Percentiles rank a stretch among this genome's conserved stretches.
phyloP scores from a whole-genome alignment of 2,888 invertebrate species.

The Amiota mariae region DNA sequence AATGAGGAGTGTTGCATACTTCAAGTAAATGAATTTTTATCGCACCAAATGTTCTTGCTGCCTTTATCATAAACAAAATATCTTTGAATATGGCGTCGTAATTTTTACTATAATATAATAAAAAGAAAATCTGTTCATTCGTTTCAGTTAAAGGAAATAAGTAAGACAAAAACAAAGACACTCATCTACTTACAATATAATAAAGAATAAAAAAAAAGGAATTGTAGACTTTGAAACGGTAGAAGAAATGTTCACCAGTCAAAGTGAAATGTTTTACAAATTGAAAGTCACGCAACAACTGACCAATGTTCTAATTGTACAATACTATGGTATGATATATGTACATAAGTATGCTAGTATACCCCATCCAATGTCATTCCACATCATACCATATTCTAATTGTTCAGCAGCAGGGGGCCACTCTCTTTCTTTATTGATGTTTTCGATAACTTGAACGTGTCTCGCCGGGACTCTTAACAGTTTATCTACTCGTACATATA shows the following conservation, averaged over 20 bases:
- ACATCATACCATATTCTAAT: too few species aligned
- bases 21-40: too few species aligned
- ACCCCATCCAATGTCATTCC: too few species aligned
- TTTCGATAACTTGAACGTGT: too few species aligned
- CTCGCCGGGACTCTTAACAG: too few species aligned
- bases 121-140: not conserved
- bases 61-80: conserved; percentile 2
- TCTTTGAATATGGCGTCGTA: not conserved
- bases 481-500: too few species aligned
- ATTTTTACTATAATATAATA: not conserved
- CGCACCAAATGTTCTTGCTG: not conserved
- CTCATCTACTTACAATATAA: not conserved
- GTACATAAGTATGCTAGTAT: too few species aligned
- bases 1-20: too few species aligned
- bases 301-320: conserved; percentile 19
- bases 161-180: not conserved
- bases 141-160: not conserved
- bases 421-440: too few species aligned
- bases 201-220: not conserved
- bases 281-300: conserved; percentile 71
- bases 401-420: too few species aligned
- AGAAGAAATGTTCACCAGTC: conserved; percentile 23
- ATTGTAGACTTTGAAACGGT: not conserved
- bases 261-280: conserved; percentile 61
- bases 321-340: too few species aligned